Conservation (phyloP, 1,140 invertebrate species). For the Lordiphosa clarofinis region DNA sequence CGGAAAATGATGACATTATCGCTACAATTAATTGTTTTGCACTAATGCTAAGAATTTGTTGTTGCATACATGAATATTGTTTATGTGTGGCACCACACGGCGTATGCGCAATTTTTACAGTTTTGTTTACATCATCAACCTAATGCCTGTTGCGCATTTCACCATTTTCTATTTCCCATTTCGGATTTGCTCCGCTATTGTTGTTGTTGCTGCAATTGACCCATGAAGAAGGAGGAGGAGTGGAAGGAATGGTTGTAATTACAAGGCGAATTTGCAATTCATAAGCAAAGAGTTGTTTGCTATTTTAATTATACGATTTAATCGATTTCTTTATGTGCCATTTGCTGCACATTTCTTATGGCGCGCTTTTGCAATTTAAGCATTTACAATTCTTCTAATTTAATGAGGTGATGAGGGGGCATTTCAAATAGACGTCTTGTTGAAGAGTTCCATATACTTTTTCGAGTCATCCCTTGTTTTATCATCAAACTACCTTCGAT, state of each 20-base stretch:
- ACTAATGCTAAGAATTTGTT: conserved; percentile 9
- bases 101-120: conserved; percentile 43
- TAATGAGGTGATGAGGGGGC: no score
- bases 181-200: no score
- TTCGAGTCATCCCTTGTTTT: no score
- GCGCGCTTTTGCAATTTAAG: not conserved
- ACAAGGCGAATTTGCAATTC: conserved; percentile 65
- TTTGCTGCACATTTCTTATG: conserved; percentile 54
- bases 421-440: no score
- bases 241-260: conserved; percentile 36
- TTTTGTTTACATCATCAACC: conserved; percentile 48
- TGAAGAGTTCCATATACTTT: no score
- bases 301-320: conserved; percentile 61
- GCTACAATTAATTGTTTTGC: conserved; percentile 23
- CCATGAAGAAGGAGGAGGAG: no score
- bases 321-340: conserved; percentile 62
- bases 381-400: not conserved
- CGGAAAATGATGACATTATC: conserved; percentile 11
- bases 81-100: conserved; percentile 24
- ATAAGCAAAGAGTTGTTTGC: conserved; percentile 54
- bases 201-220: conserved; percentile 35
- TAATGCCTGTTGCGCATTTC: conserved; percentile 33
- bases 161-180: not conserved
- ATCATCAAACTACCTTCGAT: no score
- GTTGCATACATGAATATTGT: conserved; percentile 5